Percentiles rank a stretch among this genome's conserved stretches.
Conservation (phyloP, 2,797 vertebrate genomes). For the Eulemur albifrons region DNA sequence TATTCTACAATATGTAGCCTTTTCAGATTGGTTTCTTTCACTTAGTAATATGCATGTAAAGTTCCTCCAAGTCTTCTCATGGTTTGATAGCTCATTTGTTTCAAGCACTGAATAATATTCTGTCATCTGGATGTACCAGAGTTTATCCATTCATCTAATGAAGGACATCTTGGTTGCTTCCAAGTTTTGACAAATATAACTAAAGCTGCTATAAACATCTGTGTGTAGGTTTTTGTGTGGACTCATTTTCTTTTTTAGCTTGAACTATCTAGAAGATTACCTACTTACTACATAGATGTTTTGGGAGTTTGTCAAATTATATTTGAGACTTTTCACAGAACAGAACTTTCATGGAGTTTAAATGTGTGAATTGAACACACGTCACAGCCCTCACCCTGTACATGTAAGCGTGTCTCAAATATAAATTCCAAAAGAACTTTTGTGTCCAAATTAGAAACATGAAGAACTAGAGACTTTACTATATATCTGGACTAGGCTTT, state of each 20-base stretch:
- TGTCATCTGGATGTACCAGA: not conserved
- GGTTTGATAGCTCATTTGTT: not conserved
- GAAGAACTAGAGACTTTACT: not conserved
- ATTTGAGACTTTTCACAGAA: not conserved
- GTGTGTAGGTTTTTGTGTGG: not conserved
- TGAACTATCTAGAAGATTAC: conserved; percentile 15
- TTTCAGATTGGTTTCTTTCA: not conserved
- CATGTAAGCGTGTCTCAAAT: not conserved
- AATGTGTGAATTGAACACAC: not conserved
- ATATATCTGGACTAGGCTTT: not conserved
- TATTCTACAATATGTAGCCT: not conserved
- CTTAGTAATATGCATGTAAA: not conserved
- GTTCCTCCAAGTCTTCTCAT: not conserved
- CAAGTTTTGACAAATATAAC: not conserved
- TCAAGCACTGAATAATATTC: not conserved
- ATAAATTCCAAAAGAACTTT: not conserved
- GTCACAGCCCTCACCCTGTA: not conserved
- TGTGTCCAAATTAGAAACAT: not conserved
- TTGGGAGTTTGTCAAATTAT: not conserved
- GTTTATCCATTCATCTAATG: not conserved
- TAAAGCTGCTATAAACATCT: not conserved
- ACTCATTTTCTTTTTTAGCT: not conserved
- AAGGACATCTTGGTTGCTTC: not conserved
- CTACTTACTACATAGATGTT: not conserved
- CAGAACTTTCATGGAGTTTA: not conserved